A percentile compares a stretch with the other conserved stretches of the same genome.
These are phyloP conservation scores for Melanocharis versteri DNA, from an alignment of 2,113 vertebrate species.

Conservation along the genomic window DNA sequence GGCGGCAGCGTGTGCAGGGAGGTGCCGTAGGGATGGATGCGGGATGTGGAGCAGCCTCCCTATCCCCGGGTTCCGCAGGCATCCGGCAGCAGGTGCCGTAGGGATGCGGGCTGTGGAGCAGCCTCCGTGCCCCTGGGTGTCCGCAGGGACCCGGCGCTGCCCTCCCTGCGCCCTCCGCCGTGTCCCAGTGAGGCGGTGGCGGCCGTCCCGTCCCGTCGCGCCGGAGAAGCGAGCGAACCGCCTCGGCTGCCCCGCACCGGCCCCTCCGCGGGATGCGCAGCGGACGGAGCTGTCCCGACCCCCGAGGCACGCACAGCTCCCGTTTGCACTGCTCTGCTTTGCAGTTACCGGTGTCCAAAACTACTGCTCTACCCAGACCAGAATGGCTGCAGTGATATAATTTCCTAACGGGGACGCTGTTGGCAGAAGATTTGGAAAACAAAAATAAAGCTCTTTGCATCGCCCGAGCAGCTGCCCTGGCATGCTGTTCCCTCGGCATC, in stretches of 20 bases:
- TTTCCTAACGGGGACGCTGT: background rate
- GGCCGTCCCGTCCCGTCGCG: too few relatives aligned
- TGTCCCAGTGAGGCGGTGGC: background rate
- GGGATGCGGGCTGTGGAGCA: background rate
- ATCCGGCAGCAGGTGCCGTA: too few relatives aligned
- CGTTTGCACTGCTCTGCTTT: background rate
- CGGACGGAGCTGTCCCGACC: accelerated
- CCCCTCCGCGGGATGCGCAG: background rate
- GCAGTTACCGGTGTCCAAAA: background rate
- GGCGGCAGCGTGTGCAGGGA: background rate
- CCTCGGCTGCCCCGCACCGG: too few relatives aligned
- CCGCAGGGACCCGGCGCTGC: background rate
- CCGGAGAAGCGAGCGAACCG: too few relatives aligned
- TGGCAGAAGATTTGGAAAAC: background rate
- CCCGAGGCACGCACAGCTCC: accelerated
- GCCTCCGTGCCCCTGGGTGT: too few relatives aligned
- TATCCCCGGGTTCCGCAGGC: background rate
- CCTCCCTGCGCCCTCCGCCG: background rate
- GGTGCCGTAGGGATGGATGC: too few relatives aligned
- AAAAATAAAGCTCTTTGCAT: background rate
- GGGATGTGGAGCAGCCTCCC: background rate
- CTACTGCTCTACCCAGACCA: background rate
- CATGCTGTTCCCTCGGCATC: background rate
- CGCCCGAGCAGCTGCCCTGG: background rate
- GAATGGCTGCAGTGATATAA: accelerated